A percentile compares a stretch with the other conserved stretches of the same genome.
Evolutionary conservation across 2,888 invertebrate genomes (phyloP).

Genomic region (Amiota mariae): DNA sequence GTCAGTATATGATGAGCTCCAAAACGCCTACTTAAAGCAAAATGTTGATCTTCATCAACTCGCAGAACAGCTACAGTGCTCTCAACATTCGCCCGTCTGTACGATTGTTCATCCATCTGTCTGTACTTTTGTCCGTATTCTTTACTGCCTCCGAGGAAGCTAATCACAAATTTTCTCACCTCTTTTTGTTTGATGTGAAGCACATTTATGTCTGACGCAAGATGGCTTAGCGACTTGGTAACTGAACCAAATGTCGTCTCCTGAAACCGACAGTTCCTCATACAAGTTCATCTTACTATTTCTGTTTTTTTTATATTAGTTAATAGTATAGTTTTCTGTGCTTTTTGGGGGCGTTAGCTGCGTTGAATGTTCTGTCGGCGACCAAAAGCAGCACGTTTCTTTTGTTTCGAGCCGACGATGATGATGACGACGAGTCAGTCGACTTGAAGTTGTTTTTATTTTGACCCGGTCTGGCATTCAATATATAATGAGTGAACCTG

Average conservation of each 20-base stretch:
- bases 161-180: slow-evolving; percentile 74
- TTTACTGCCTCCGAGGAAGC: slow-evolving; percentile 69
- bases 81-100: slow-evolving; percentile 18
- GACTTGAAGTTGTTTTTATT: background rate
- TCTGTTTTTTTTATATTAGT: background rate
- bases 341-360: slow-evolving; percentile 67
- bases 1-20: slow-evolving; percentile 56
- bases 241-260: background rate
- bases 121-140: slow-evolving; percentile 22
- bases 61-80: background rate
- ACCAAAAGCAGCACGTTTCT: slow-evolving; percentile 49
- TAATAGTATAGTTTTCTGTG: slow-evolving; percentile 25
- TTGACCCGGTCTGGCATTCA: slow-evolving; percentile 28
- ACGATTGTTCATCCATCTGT: slow-evolving; percentile 11
- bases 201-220: slow-evolving; percentile 43
- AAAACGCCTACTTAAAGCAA: slow-evolving; percentile 59
- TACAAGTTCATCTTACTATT: background rate
- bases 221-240: slow-evolving; percentile 1
- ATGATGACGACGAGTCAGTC: background rate
- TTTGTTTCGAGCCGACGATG: slow-evolving; percentile 57
- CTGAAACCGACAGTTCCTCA: background rate
- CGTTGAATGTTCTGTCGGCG: slow-evolving; percentile 72
- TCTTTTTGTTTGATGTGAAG: slow-evolving; percentile 68
- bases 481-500: slow-evolving; percentile 57
- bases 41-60: slow-evolving; percentile 68